Evolutionary conservation across 2,888 invertebrate genomes (phyloP).

Genomic region (Leptinotarsa juncta): DNA sequence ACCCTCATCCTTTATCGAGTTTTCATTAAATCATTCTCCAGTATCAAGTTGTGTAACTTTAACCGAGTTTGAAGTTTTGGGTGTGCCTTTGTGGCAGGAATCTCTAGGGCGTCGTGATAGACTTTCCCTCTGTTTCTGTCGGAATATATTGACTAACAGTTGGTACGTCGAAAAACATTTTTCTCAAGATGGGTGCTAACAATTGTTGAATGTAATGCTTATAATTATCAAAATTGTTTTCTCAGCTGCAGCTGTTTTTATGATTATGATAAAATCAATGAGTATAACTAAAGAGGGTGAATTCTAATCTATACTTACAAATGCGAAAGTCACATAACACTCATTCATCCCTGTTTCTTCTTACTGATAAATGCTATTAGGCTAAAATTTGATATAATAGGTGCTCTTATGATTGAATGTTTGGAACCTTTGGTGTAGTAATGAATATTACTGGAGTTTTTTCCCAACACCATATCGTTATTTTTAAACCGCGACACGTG

Average conservation of each 20-base stretch:
- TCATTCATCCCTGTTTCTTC: no score
- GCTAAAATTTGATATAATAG: no score
- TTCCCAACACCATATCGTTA: no score
- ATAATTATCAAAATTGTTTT: constrained; percentile 1
- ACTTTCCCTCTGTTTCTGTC: constrained; percentile 6
- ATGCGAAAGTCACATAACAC: no score
- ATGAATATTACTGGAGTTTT: no score
- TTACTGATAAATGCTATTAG: no score
- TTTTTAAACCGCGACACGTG: no score
- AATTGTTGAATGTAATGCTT: background rate
- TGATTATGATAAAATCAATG: no score
- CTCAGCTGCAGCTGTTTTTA: background rate
- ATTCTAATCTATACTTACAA: no score
- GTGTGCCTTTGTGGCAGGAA: constrained; percentile 15
- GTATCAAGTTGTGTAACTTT: constrained; percentile 31
- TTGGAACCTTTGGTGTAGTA: no score
- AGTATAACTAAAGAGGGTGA: no score
- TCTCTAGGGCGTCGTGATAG: background rate
- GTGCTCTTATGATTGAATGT: no score
- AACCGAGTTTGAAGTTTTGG: constrained; percentile 13
- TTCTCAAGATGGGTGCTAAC: background rate
- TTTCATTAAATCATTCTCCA: constrained; percentile 29
- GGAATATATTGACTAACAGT: constrained; percentile 9
- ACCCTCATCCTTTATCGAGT: constrained; percentile 8
- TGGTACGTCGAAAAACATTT: background rate